These are phyloP conservation scores for Ctenoplectra terminalis DNA, from an alignment of 1,140 invertebrate genomes.

Conservation along the genomic window DNA sequence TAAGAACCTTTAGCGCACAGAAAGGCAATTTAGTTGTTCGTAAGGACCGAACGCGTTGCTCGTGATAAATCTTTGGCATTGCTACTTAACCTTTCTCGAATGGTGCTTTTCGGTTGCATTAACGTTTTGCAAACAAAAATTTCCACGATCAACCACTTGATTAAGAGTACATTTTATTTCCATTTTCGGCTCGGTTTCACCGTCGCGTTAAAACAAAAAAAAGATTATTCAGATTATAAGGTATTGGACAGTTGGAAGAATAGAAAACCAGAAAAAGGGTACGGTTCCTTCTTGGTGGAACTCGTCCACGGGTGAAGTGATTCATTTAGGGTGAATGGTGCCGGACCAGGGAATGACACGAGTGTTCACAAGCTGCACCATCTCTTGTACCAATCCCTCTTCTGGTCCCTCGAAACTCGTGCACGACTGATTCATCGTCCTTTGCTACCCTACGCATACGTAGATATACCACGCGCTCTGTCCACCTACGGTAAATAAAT, in stretches of 20 bases:
- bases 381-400: conserved; percentile 60
- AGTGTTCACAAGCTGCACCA: conserved; percentile 80
- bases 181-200: background rate
- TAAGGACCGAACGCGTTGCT: background rate
- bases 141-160: too few species aligned
- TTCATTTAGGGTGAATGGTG: conserved; percentile 70
- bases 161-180: background rate
- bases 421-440: conserved; percentile 48
- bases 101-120: background rate
- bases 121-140: background rate
- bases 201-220: too few species aligned
- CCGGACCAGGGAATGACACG: conserved; percentile 77
- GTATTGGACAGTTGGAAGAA: background rate
- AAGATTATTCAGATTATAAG: background rate
- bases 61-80: background rate
- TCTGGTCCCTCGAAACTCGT: conserved; percentile 60
- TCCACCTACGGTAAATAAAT: too few species aligned
- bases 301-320: conserved; percentile 51
- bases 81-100: background rate
- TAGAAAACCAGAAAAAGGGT: conserved; percentile 19
- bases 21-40: background rate
- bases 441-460: conserved; percentile 19
- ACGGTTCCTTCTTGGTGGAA: conserved; percentile 42
- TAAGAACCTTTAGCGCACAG: background rate
- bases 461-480: too few species aligned